Evolutionary conservation across 2,113 vertebrate genomes (phyloP).

Genomic region (Erythrocercus mccallii): DNA sequence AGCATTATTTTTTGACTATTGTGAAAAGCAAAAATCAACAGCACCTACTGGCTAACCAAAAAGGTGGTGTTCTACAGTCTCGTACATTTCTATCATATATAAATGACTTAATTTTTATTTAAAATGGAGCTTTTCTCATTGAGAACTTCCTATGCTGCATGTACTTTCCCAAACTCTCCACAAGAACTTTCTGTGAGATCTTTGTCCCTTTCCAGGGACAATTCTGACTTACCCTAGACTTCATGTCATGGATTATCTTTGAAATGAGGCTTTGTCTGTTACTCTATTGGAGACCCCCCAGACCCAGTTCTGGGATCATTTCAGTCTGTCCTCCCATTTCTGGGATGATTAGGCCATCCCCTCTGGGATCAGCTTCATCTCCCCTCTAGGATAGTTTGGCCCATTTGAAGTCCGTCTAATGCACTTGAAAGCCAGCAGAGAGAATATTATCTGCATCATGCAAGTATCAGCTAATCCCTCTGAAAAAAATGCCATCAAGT

Average conservation of each 20-base stretch:
- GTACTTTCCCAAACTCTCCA: background rate
- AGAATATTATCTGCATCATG: background rate
- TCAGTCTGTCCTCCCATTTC: background rate
- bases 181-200: background rate
- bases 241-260: background rate
- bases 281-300: accelerated
- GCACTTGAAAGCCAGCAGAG: background rate
- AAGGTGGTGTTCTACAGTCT: background rate
- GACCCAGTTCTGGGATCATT: background rate
- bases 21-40: background rate
- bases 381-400: background rate
- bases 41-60: background rate
- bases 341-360: background rate
- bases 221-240: background rate
- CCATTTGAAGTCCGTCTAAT: background rate
- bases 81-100: background rate
- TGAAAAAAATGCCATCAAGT: background rate
- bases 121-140: background rate
- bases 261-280: background rate
- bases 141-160: background rate
- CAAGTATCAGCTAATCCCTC: accelerated
- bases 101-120: background rate
- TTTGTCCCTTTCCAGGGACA: background rate
- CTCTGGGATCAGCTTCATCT: background rate
- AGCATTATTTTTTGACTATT: background rate